Conservation (phyloP, 2,113 vertebrate species). For the Pontoporia blainvillei region DNA sequence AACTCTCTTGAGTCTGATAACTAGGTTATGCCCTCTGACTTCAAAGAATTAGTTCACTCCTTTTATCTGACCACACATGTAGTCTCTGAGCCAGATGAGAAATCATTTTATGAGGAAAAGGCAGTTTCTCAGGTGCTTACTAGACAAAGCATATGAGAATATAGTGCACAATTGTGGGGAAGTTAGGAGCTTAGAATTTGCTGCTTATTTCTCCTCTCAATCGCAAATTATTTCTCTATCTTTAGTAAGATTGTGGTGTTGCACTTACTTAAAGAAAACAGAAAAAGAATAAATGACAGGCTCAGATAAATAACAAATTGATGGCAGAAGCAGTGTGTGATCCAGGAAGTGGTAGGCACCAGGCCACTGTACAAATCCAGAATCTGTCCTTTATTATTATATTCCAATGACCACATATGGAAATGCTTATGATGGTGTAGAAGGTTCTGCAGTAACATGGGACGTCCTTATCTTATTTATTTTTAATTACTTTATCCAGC, state of each 20-base stretch:
- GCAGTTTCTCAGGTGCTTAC: constrained; percentile 34
- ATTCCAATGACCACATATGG: neutral
- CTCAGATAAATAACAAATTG: neutral
- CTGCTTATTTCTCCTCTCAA: neutral
- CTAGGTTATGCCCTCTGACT: constrained; percentile 7
- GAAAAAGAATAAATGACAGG: neutral
- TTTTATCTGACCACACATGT: constrained; percentile 54
- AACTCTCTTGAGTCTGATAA: constrained; percentile 1
- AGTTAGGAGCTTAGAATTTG: neutral
- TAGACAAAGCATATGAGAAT: neutral
- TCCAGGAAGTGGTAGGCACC: neutral
- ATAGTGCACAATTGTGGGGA: neutral
- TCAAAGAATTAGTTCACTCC: constrained; percentile 41
- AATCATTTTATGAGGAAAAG: constrained; percentile 11
- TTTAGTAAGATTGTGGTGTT: neutral
- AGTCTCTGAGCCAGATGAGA: constrained; percentile 23
- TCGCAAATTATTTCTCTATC: neutral
- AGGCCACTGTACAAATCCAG: neutral
- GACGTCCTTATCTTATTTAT: constrained; percentile 44
- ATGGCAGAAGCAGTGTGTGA: neutral
- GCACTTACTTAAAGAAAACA: neutral
- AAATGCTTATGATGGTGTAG: neutral
- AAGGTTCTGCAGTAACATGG: neutral
- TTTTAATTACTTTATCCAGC: constrained; percentile 61
- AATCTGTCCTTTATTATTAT: neutral